A percentile compares a stretch with the other conserved stretches of the same genome.
Conservation (phyloP, 2,888 invertebrate genomes). For the Drosophila demipolita region DNA sequence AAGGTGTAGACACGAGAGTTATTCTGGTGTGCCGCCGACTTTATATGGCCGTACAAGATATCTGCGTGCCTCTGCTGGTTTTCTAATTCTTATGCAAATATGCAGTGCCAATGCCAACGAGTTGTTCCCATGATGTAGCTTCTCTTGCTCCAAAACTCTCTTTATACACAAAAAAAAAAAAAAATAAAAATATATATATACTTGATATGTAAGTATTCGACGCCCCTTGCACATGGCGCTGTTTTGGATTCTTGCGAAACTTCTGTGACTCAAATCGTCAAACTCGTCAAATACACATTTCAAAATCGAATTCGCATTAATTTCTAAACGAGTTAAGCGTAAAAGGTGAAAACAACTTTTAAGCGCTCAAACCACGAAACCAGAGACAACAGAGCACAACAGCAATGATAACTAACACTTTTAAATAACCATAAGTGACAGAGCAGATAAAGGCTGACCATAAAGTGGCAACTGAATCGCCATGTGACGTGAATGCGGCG, state of each 20-base stretch:
- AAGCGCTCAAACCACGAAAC: slow-evolving; percentile 28
- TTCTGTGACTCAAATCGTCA: slow-evolving; percentile 65
- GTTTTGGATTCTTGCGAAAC: slow-evolving; percentile 60
- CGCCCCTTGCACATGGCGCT: slow-evolving; percentile 18
- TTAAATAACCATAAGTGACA: slow-evolving; percentile 61
- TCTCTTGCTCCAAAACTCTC: slow-evolving; percentile 64
- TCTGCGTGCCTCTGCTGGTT: slow-evolving; percentile 59
- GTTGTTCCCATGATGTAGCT: slow-evolving; percentile 43
- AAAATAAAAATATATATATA: too few species aligned
- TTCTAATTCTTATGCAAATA: slow-evolving; percentile 81
- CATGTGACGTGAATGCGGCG: slow-evolving; percentile 46
- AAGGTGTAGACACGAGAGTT: slow-evolving; percentile 71
- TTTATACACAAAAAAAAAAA: slow-evolving; percentile 27
- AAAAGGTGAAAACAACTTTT: slow-evolving; percentile 61
- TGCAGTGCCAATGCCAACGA: slow-evolving; percentile 48
- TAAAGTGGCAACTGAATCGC: slow-evolving; percentile 56
- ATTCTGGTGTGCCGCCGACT: slow-evolving; percentile 70
- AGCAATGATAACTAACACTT: slow-evolving; percentile 65
- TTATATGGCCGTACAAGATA: slow-evolving; percentile 69
- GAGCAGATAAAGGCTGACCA: slow-evolving; percentile 56
- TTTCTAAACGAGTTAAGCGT: slow-evolving; percentile 63
- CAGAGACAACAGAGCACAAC: slow-evolving; percentile 26
- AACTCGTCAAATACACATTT: slow-evolving; percentile 51
- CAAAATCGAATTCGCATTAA: slow-evolving; percentile 73
- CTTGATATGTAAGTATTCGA: slow-evolving; percentile 38